A percentile compares a stretch with the other conserved stretches of the same genome.
Evolutionary conservation across 2,113 vertebrate genomes (phyloP).

Genomic region (Mesocricetus auratus): DNA sequence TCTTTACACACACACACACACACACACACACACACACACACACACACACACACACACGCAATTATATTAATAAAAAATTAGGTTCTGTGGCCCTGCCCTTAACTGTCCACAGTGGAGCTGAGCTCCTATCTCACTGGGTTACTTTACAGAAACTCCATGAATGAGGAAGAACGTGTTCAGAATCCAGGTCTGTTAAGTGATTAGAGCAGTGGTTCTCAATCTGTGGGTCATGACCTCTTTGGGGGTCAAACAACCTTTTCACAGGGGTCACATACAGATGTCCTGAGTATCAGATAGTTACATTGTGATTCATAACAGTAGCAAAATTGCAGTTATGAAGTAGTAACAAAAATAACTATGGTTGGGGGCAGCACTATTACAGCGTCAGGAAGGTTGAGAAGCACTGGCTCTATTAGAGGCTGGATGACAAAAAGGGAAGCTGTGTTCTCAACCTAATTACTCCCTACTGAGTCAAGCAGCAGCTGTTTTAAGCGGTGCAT

Average conservation of each 20-base stretch:
- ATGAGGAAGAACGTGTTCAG: neutral
- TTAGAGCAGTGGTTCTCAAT: neutral
- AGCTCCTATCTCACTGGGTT: neutral
- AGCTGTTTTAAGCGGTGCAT: neutral
- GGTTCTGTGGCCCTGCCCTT: neutral
- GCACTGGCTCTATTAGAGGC: neutral
- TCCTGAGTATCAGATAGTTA: neutral
- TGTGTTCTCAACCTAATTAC: neutral
- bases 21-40: no score
- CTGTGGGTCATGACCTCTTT: neutral
- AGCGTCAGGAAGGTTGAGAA: neutral
- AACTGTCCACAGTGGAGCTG: neutral
- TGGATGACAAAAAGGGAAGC: neutral
- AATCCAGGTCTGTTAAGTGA: neutral
- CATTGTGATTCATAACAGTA: neutral
- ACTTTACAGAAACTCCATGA: neutral
- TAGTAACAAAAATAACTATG: neutral
- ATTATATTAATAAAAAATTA: neutral
- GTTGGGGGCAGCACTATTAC: neutral
- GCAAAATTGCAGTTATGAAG: neutral
- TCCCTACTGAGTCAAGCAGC: neutral
- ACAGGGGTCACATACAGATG: neutral
- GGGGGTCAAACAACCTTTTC: neutral
- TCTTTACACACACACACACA: neutral
- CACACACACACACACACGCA: neutral